Evolutionary conservation across 2,888 invertebrate genomes (phyloP), one percentile per base, ranked within the genome.

Genomic region (Tipula unca): DNA sequence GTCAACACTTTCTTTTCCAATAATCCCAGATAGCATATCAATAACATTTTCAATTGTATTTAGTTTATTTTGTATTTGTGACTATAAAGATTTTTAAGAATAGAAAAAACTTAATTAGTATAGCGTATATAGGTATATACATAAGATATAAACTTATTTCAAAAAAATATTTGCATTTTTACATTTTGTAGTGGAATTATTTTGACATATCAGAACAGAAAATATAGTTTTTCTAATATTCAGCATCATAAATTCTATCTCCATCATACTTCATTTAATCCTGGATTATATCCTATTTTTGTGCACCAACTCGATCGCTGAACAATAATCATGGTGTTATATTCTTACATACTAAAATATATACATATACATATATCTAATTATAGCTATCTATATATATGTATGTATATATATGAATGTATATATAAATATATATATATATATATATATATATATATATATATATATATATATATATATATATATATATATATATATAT

Each of bases 1-100:
- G 6, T 90, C 82, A 4, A 86, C 86, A 25, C 86, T 87, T 87
- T 94, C 95, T 88, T 96, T 95, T 0, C 96, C 96, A 88, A 97
- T 96, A 89, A 97, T 95, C 42, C 95, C 95, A 86, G 95, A 95
- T 88, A 97, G 92, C 95, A 96, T 96, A 89, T 96, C 96, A 89
- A 97, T 95, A 29, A 97, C 96, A 90, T 96, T 96, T 91, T 94
- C 94, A 89, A 96, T 96, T 0, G 96, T 96, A 91, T 95, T 89
- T 83, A 91, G 87, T 88, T 91, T 91, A 87, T 90, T 90, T 87
- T 90, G 89, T 29, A 91, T 91, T 89, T 91, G 91, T 85, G 87
- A 89, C 91, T 91, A 88, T 25, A 84, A 36, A 36, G 20, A 84
- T 17, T 36, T 17, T 42, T 42, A 84, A 84, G 17, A 84, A 35